These are phyloP conservation scores for Phaenicophaeus curvirostris DNA, from an alignment of 2,797 vertebrate species.

Conservation along the genomic window DNA sequence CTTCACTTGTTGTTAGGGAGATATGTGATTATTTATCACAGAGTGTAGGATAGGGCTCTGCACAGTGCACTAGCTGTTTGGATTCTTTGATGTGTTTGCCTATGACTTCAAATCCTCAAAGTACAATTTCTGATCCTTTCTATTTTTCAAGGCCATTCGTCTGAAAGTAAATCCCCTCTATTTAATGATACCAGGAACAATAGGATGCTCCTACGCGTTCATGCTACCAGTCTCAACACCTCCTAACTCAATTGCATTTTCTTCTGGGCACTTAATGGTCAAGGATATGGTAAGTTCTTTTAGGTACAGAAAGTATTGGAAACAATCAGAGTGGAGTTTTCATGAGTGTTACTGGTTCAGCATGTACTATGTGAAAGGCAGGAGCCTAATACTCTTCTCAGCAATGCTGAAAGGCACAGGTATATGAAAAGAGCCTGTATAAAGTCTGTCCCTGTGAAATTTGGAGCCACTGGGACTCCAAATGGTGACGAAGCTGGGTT, in stretches of 20 bases:
- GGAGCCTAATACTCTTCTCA: background rate
- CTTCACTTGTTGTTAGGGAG: background rate
- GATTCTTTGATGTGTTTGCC: background rate
- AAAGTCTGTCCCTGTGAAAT: background rate
- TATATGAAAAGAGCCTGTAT: background rate
- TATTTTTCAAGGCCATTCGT: constrained; percentile 84
- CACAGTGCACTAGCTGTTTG: background rate
- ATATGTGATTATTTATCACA: background rate
- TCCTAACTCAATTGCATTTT: constrained; percentile 97
- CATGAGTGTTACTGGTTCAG: background rate
- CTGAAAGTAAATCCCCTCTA: constrained; percentile 91
- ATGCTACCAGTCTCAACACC: constrained; percentile 98
- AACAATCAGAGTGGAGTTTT: background rate
- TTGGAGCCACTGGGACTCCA: background rate
- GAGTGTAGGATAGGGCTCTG: background rate
- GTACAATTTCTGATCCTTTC: background rate
- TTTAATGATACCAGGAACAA: constrained; percentile 93
- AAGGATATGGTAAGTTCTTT: constrained; percentile 92
- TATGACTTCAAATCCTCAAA: background rate
- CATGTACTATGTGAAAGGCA: background rate
- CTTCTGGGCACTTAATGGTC: constrained; percentile 93
- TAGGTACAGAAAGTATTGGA: background rate
- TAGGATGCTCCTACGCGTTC: constrained; percentile 93
- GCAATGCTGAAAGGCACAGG: background rate
- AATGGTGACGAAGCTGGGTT: background rate